Base-by-base conservation (phyloP, 92 coral and sea anemone genomes). In the Heliopora coerulea region DNA sequence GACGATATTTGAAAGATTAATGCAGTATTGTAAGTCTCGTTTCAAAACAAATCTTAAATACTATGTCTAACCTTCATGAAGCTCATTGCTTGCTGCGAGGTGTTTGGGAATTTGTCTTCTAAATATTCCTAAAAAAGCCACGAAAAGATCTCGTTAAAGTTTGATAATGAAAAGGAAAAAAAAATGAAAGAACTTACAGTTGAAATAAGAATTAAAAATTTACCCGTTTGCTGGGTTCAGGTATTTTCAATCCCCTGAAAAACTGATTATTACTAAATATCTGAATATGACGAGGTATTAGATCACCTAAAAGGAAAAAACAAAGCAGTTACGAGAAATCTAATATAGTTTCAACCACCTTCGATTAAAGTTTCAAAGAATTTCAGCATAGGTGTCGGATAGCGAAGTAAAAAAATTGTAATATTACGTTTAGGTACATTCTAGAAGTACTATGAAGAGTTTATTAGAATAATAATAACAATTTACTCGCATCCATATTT, bases 241-340 rank as follows among this genome's bases (percentile, higher is more conserved):
- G 97, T 62, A 91, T 89, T 27, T 80, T 81, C 67, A 89, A 78
- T 24, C 97, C 97, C 41, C 83, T 87, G 65, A 89, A 91, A 62
- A 91, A 91, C 62, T 86, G 91, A 75, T 91, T 91, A 59, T 84
- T 83, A 56, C 86, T 79, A 80, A 89, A 91, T 24, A 87, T 87
- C 85, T 91, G 95, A 80, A 80, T 87, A 54, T 91, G 97, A 54
- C 89, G 81, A 40, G 95, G 96, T 49, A 88, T 91, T 30, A 91
- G 96, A 62, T 89, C 90, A 74, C 97, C 97, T 91, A 61, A 0
- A 24, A 41, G 52, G 21, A 19, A 30, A n/a, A 62, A 11, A 24
- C 24, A 15, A 8, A 18, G 30, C 8, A 11, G 19, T 19, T 34
- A 19, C 8, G 15, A 27, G 25, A 70, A 48, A 1, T n/a, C 26